phyloP scores from a whole-genome alignment of 1,140 invertebrate species.

The Palaemon carinicauda region DNA sequence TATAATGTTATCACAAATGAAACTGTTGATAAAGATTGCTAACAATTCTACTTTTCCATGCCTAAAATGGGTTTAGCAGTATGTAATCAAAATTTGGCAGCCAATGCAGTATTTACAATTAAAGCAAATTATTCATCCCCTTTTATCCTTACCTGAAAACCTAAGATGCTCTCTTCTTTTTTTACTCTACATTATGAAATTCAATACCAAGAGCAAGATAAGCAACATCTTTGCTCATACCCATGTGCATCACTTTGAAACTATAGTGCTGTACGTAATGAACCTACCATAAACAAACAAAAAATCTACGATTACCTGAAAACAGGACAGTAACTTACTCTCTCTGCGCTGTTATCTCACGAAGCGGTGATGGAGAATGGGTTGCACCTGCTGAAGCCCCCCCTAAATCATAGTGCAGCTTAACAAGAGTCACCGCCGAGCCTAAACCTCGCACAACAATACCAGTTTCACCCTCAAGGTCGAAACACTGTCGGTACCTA shows the following conservation, averaged over 20 bases:
- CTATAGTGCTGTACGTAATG: background rate
- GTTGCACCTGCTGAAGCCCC: constrained; percentile 8
- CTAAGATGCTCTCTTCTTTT: no score
- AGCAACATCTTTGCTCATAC: no score
- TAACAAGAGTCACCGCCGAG: constrained; percentile 80
- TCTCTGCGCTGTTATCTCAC: constrained; percentile 41
- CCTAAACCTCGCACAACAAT: constrained; percentile 91
- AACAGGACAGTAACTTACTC: constrained; percentile 10
- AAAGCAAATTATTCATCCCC: no score
- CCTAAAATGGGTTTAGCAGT: no score
- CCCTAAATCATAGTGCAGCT: constrained; percentile 49
- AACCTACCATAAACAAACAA: background rate
- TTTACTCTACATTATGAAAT: no score
- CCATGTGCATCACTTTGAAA: background rate
- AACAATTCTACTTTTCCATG: no score
- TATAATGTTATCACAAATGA: no score
- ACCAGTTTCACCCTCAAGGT: constrained; percentile 95
- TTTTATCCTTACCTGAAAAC: no score
- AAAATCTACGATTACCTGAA: background rate
- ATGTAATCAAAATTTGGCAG: no score
- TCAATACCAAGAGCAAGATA: no score
- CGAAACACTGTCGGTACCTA: constrained; percentile 92
- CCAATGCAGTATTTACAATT: no score
- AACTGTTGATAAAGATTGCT: no score
- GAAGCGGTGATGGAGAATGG: constrained; percentile 48